Percentiles rank a stretch among this genome's conserved stretches.
Evolutionary conservation across 2,888 invertebrate species (phyloP).

Genomic region (Buathra laborator): DNA sequence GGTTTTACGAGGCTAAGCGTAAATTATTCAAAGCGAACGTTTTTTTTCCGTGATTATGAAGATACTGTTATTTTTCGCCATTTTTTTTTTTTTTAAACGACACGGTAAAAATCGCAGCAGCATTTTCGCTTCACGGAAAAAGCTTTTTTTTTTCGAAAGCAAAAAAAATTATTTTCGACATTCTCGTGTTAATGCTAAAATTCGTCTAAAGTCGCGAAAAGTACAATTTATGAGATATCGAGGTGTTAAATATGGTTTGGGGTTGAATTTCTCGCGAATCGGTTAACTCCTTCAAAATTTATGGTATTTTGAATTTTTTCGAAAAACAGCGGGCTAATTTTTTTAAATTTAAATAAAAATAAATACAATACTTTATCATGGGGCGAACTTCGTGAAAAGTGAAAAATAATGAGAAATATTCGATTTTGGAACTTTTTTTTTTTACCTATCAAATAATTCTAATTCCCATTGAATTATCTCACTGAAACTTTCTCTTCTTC

Average conservation of each 20-base stretch:
- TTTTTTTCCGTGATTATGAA: not conserved
- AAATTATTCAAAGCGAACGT: not conserved
- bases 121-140: too few species aligned
- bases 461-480: not conserved
- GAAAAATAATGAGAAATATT: not conserved
- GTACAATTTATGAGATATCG: too few species aligned
- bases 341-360: not conserved
- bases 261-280: too few species aligned
- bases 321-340: not conserved
- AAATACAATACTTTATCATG: not conserved
- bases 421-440: not conserved
- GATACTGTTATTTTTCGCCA: too few species aligned
- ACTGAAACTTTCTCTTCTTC: not conserved
- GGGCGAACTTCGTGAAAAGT: not conserved
- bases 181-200: too few species aligned
- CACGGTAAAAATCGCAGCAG: not conserved
- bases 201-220: too few species aligned
- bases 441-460: not conserved
- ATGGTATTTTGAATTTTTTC: too few species aligned
- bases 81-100: too few species aligned
- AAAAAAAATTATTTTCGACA: too few species aligned
- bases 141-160: too few species aligned
- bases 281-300: too few species aligned
- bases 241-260: too few species aligned
- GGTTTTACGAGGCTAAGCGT: not conserved